These are phyloP conservation scores for Conus canariensis DNA, from an alignment of 2,888 invertebrate species.

Conservation along the genomic window DNA sequence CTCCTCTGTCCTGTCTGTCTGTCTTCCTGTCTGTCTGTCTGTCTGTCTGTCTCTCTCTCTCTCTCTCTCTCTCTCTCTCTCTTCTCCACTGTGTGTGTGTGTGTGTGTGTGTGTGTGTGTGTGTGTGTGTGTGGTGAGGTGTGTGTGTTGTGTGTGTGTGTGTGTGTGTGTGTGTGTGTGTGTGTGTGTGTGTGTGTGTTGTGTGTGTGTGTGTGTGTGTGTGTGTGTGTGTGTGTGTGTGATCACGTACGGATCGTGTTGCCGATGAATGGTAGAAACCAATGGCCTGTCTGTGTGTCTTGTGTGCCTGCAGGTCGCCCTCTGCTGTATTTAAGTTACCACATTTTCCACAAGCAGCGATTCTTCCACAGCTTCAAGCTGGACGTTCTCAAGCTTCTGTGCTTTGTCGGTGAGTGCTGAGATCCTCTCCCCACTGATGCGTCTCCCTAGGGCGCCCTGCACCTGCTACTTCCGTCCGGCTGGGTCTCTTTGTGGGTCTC, in stretches of 20 bases:
- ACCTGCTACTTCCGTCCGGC: no score
- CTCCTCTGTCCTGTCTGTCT: background rate
- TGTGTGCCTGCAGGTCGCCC: constrained; percentile 84
- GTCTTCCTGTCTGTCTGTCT: background rate
- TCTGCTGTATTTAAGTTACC: constrained; percentile 90
- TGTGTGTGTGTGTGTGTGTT: constrained; percentile 28
- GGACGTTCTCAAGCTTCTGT: constrained; percentile 90
- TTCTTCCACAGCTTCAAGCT: constrained; percentile 88
- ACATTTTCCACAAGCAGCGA: constrained; percentile 91
- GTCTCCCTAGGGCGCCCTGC: no score
- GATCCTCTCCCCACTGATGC: no score
- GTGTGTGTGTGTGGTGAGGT: constrained; percentile 18
- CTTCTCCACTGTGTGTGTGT: background rate
- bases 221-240: constrained; percentile 37
- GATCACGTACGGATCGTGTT: background rate
- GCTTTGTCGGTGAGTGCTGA: constrained; percentile 86
- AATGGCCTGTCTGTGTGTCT: background rate
- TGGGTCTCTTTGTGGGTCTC: background rate
- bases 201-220: constrained; percentile 38
- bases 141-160: background rate
- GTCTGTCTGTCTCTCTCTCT: background rate
- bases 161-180: background rate
- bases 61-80: background rate
- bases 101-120: constrained; percentile 19
- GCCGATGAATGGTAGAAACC: background rate